phyloP scores from a whole-genome alignment of 2,888 invertebrate genomes.

The Linyphia triangularis region DNA sequence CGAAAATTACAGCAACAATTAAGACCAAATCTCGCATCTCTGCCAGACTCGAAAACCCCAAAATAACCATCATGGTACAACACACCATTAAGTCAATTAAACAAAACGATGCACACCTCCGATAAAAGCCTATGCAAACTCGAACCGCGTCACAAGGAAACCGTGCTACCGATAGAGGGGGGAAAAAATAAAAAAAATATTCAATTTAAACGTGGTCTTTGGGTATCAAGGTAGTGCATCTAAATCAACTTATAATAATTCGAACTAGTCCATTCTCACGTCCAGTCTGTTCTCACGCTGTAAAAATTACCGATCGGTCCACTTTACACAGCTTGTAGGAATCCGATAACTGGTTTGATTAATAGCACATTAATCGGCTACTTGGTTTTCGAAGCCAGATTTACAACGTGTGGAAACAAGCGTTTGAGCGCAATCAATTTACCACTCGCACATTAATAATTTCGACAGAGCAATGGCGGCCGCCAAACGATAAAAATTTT shows the following conservation, averaged over 20 bases:
- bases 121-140: conserved; percentile 33
- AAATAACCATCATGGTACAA: not conserved
- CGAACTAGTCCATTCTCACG: conserved; percentile 67
- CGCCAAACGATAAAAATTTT: conserved; percentile 38
- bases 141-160: too few relatives aligned
- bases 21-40: conserved; percentile 5
- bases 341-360: conserved; percentile 73
- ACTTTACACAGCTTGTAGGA: conserved; percentile 37
- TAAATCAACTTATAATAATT: conserved; percentile 63
- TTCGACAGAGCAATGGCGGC: conserved; percentile 58
- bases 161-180: not conserved
- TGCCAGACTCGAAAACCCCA: not conserved
- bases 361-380: conserved; percentile 73
- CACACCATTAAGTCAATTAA: conserved; percentile 41
- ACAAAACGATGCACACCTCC: not conserved
- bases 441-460: conserved; percentile 69
- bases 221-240: conserved; percentile 48
- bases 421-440: conserved; percentile 69
- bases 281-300: conserved; percentile 53
- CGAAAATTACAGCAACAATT: conserved; percentile 12
- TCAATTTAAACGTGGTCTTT: conserved; percentile 33
- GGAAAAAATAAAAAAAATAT: too few relatives aligned
- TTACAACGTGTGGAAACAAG: conserved; percentile 72
- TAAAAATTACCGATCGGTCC: conserved; percentile 57
- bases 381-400: conserved; percentile 61